These are phyloP conservation scores for Chunga burmeisteri DNA, from an alignment of 2,113 vertebrate genomes.

Conservation along the genomic window DNA sequence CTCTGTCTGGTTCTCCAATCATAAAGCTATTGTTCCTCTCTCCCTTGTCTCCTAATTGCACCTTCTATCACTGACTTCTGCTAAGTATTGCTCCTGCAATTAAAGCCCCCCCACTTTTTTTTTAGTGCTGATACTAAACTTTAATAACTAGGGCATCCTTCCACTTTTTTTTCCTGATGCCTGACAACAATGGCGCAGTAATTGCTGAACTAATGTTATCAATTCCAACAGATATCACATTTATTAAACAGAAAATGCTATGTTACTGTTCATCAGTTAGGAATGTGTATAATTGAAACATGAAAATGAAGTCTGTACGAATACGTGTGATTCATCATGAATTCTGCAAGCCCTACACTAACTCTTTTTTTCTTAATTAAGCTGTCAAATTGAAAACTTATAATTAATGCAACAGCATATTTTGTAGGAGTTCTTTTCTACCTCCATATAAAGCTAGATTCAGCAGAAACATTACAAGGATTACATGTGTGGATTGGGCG, in stretches of 20 bases:
- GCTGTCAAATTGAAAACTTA: conserved; percentile 80
- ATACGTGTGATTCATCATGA: conserved; percentile 78
- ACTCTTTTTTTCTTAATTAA: conserved; percentile 80
- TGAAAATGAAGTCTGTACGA: conserved; percentile 77
- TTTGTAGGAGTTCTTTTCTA: conserved; percentile 66
- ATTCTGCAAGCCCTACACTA: conserved; percentile 75
- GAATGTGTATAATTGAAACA: conserved; percentile 80
- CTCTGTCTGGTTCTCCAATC: background rate
- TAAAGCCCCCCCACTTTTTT: background rate
- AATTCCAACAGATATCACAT: conserved; percentile 81
- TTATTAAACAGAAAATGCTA: conserved; percentile 80
- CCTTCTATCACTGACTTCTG: background rate
- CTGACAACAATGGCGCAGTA: conserved; percentile 77
- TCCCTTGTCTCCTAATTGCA: background rate
- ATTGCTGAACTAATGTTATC: conserved; percentile 82
- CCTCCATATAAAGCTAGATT: conserved; percentile 59
- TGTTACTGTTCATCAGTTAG: conserved; percentile 81
- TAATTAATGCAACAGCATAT: conserved; percentile 77
- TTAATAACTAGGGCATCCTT: conserved; percentile 65
- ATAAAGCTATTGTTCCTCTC: background rate
- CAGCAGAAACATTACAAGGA: conserved; percentile 61
- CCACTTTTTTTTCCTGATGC: conserved; percentile 43
- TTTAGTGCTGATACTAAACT: conserved; percentile 60
- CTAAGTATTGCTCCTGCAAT: background rate
- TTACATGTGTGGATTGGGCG: background rate